Evolutionary conservation across 2,113 vertebrate species (phyloP), one percentile per base, ranked within the genome.

Genomic region (Lates calcarifer): DNA sequence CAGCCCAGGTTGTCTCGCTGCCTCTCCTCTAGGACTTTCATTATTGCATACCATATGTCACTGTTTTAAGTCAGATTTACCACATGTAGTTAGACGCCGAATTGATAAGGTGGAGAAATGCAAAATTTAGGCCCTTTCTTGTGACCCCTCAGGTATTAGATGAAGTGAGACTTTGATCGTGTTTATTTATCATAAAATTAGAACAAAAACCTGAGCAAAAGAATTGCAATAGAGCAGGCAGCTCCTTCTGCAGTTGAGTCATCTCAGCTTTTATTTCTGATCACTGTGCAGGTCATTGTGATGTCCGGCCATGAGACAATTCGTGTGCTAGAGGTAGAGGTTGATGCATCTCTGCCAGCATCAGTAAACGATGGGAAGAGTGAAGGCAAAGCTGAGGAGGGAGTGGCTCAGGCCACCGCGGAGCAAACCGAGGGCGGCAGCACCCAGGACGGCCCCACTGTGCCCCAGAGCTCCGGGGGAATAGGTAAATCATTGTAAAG

Each of bases 261-360:
- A 71, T 15, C 15, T 74, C 31, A 39, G 43, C 5, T 47, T 85
- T 51, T 65, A 11, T 26, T 66, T 45, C 65, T 56, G 18, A 67
- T 70, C 13, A 2, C 41, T 76, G 41, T 74, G 12, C 93, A 99
- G 98, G 97, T 98, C 70, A 98, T 99, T 80, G 97, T 98, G 90
- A 98, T 99, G 98, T 98, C 98, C 55, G 87, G 97, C 83, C 97
- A 99, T 5, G 98, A 99, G 93, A 98, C 97, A 26, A 98, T 98
- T 90, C 95, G 98, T 2, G 97, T 99, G 77, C 93, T 98, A 63
- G 97, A 98, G 89, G 97, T 98, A 7, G 97, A 97, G 13, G 98
- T 98, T 28, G 98, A 98, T 2, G 65, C 94, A 0, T 91, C 95
- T 29, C 86, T 95, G 41, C 94, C 95, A 0, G 83, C 94, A 1